phyloP scores from a whole-genome alignment of 2,113 vertebrate species.

The Pica pica region DNA sequence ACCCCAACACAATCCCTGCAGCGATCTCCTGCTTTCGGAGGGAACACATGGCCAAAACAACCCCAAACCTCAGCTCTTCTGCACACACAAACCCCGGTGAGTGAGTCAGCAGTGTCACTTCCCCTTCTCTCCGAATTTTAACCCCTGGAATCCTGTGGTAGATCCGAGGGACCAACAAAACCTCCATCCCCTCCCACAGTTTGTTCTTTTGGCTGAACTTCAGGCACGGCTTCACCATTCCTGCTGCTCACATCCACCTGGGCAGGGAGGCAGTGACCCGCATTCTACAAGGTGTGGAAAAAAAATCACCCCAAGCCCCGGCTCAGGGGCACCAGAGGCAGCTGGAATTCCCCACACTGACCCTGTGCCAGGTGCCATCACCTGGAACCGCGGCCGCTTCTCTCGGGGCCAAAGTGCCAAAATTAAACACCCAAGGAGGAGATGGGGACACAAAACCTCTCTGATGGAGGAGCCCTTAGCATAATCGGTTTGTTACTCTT shows the following conservation, averaged over 20 bases:
- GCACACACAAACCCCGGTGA: background rate
- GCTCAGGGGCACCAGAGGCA: fast-evolving
- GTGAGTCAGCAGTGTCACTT: background rate
- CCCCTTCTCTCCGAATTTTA: background rate
- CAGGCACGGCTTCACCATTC: background rate
- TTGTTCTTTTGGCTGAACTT: background rate
- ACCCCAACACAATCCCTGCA: background rate
- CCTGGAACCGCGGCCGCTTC: fast-evolving
- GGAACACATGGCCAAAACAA: background rate
- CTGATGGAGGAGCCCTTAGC: fast-evolving
- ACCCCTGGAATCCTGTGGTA: fast-evolving
- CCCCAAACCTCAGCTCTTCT: background rate
- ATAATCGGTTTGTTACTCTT: fast-evolving
- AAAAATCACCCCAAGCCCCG: fast-evolving
- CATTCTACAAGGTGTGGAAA: background rate
- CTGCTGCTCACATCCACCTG: fast-evolving
- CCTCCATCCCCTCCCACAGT: fast-evolving
- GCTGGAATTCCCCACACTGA: fast-evolving
- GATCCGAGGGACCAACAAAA: background rate
- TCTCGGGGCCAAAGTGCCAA: background rate
- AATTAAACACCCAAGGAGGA: fast-evolving
- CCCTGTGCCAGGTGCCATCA: fast-evolving
- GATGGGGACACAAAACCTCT: fast-evolving
- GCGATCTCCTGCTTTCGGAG: background rate
- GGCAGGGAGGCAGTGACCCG: fast-evolving